A percentile compares a stretch with the other conserved stretches of the same genome.
Conservation (phyloP, 37 sponge, comb jelly and placozoan genomes). For the Halichondria panicea region DNA sequence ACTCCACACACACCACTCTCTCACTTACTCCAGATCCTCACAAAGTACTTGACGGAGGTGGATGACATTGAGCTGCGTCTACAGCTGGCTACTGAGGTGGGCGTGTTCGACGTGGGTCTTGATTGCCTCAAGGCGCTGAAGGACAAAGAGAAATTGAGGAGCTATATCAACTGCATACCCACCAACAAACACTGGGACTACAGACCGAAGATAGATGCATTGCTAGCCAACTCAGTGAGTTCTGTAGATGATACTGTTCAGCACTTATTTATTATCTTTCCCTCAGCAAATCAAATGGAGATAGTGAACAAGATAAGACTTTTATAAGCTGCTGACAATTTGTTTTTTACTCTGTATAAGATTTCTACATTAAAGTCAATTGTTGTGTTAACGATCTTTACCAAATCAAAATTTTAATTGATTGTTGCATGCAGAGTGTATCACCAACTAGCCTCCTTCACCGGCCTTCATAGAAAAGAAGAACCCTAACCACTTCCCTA, state of each 20-base stretch:
- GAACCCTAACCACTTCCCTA: no score
- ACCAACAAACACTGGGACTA: constrained; percentile 5
- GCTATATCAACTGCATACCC: constrained; percentile 43
- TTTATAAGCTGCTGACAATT: no score
- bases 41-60: constrained; percentile 38
- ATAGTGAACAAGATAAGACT: not conserved
- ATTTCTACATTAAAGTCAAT: no score
- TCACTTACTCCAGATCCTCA: constrained; percentile 21
- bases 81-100: constrained; percentile 33
- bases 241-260: not conserved
- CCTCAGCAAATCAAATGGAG: constrained; percentile 54
- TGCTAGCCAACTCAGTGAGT: constrained; percentile 30
- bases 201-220: constrained; percentile 24
- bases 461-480: no score
- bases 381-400: no score
- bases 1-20: no score
- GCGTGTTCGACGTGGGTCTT: constrained; percentile 19
- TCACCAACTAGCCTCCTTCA: no score
- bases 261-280: not conserved
- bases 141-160: constrained; percentile 21
- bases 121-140: constrained; percentile 19
- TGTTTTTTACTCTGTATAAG: no score
- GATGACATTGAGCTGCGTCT: constrained; percentile 48
- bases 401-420: no score
- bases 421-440: no score